These are phyloP conservation scores for Enteromius paludinosus DNA, from an alignment of 2,797 vertebrate species.

Conservation along the genomic window DNA sequence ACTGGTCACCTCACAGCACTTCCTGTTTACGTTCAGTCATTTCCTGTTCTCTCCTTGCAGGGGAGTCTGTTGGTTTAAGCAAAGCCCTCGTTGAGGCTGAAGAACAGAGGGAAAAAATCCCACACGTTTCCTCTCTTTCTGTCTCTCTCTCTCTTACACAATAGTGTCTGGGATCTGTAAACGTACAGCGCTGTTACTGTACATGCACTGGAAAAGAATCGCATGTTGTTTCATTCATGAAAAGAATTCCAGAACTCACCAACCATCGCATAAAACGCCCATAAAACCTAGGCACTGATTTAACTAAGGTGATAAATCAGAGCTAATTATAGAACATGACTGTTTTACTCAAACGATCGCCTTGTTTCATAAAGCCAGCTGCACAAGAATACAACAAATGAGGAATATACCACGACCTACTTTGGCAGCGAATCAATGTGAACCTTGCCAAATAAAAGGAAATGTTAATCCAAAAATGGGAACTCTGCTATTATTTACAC, in stretches of 20 bases:
- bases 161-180: conserved; percentile 46
- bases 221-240: conserved; percentile 53
- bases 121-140: conserved; percentile 44
- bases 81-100: conserved; percentile 52
- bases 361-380: not conserved
- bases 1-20: conserved; percentile 77
- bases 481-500: not conserved
- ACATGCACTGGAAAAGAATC: conserved; percentile 53
- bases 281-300: not conserved
- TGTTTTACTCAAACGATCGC: not conserved
- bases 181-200: conserved; percentile 45
- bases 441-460: not conserved
- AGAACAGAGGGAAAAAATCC: conserved; percentile 49
- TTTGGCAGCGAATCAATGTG: not conserved
- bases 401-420: not conserved
- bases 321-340: not conserved
- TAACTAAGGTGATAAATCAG: not conserved
- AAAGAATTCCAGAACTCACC: conserved; percentile 35
- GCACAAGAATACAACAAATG: not conserved
- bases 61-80: conserved; percentile 55
- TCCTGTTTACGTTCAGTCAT: conserved; percentile 77
- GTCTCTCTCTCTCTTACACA: conserved; percentile 34
- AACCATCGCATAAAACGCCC: not conserved
- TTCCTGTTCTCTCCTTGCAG: conserved; percentile 73
- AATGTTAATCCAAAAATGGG: not conserved